phyloP scores from a whole-genome alignment of 2,113 vertebrate species.

The Ophthalmolycus amberensis region DNA sequence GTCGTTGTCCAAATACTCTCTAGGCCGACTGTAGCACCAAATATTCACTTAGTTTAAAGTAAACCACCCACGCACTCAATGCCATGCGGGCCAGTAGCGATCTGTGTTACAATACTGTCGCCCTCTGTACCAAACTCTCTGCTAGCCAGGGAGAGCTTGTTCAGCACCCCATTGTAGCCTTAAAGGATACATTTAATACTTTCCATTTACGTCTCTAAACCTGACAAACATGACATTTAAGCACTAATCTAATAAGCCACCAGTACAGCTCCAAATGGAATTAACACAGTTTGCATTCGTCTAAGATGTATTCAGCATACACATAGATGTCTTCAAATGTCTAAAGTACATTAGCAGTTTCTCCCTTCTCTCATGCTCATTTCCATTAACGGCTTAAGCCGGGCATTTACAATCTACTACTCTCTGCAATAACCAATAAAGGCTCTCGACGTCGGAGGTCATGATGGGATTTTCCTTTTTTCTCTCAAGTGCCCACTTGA shows the following conservation, averaged over 20 bases:
- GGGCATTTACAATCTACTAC: slow-evolving; percentile 43
- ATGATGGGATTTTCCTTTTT: slow-evolving; percentile 15
- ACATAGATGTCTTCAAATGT: slow-evolving; percentile 44
- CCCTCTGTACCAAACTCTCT: slow-evolving; percentile 51
- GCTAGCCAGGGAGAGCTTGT: slow-evolving; percentile 42
- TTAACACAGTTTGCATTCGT: slow-evolving; percentile 57
- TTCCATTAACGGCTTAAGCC: slow-evolving; percentile 51
- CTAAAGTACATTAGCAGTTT: slow-evolving; percentile 47
- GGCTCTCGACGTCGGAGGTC: slow-evolving; percentile 36
- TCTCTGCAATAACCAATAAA: slow-evolving; percentile 44
- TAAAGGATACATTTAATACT: slow-evolving; percentile 65
- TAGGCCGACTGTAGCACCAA: slow-evolving; percentile 47
- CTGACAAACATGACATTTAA: slow-evolving; percentile 78
- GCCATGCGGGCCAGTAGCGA: slow-evolving; percentile 40
- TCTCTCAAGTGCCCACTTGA: slow-evolving; percentile 20
- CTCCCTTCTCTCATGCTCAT: slow-evolving; percentile 23
- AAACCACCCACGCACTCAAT: slow-evolving; percentile 60
- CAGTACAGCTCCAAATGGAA: slow-evolving; percentile 64
- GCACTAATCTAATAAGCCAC: slow-evolving; percentile 74
- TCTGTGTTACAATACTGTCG: slow-evolving; percentile 69
- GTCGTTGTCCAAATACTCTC: slow-evolving; percentile 64
- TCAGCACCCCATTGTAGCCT: slow-evolving; percentile 51
- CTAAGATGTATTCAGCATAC: slow-evolving; percentile 39
- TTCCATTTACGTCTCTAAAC: slow-evolving; percentile 75
- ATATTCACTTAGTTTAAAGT: slow-evolving; percentile 70